A percentile compares a stretch with the other conserved stretches of the same genome.
Evolutionary conservation across 2,888 invertebrate genomes (phyloP).

Genomic region (Drosophila nr. perissopoda): DNA sequence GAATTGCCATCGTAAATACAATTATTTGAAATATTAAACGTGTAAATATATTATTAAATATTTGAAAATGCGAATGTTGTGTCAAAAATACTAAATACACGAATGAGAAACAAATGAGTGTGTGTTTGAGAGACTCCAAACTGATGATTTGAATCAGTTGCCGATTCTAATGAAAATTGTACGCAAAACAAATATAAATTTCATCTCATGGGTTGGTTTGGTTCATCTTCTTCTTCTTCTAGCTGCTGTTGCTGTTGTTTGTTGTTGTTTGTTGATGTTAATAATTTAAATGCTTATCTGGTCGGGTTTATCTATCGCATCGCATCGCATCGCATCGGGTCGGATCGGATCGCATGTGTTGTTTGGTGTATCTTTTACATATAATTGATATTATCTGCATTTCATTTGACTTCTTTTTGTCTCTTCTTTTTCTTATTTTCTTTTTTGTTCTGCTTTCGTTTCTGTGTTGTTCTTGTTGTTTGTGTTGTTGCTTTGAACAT

Average conservation of each 20-base stretch:
- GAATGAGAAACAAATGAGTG: neutral
- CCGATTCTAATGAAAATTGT: constrained; percentile 62
- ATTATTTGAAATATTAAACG: neutral
- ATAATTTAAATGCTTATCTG: constrained; percentile 79
- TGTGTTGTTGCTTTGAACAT: constrained; percentile 42
- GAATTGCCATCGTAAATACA: neutral
- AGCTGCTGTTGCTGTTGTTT: neutral
- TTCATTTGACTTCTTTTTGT: constrained; percentile 63
- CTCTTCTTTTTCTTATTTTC: constrained; percentile 6
- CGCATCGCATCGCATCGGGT: constrained; percentile 11
- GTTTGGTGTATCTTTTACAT: constrained; percentile 79
- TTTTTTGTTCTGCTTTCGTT: constrained; percentile 9
- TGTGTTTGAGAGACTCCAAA: neutral
- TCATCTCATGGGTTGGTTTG: constrained; percentile 31
- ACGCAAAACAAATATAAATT: constrained; percentile 35
- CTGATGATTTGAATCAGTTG: constrained; percentile 36
- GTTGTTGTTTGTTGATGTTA: constrained; percentile 49
- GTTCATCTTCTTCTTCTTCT: neutral
- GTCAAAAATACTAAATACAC: neutral
- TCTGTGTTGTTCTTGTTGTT: constrained; percentile 27
- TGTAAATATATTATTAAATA: neutral
- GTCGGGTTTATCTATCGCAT: constrained; percentile 69
- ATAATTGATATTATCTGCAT: constrained; percentile 81
- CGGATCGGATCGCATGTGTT: neutral
- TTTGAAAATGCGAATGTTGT: neutral